Evolutionary conservation across 2,113 vertebrate genomes (phyloP).

Genomic region (Aegithalos caudatus): DNA sequence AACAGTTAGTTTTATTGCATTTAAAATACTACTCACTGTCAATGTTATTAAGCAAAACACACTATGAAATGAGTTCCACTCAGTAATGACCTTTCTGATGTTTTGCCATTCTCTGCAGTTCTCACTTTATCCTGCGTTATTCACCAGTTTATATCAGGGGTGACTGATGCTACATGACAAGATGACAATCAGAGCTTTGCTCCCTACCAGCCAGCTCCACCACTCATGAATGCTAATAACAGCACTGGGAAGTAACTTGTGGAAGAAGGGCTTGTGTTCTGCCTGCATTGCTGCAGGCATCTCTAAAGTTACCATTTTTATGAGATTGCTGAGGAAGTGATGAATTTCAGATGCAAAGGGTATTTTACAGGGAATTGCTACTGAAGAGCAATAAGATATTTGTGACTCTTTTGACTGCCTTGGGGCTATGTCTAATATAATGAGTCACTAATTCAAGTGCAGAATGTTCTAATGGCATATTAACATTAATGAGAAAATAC

Average conservation of each 20-base stretch:
- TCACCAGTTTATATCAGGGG: rapidly evolving
- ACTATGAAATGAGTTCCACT: not conserved
- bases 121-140: not conserved
- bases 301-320: not conserved
- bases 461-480: constrained; percentile 2
- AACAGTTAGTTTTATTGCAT: not conserved
- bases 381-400: not conserved
- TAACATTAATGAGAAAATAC: not conserved
- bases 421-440: not conserved
- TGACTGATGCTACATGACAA: not conserved
- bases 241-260: not conserved
- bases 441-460: not conserved
- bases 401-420: not conserved
- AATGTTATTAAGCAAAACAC: not conserved
- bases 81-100: not conserved
- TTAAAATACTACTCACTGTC: not conserved
- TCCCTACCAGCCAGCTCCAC: not conserved
- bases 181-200: not conserved
- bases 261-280: not conserved
- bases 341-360: not conserved
- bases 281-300: not conserved
- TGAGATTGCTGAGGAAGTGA: not conserved
- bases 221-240: not conserved
- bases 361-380: not conserved
- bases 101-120: not conserved